Conservation (phyloP, 2,888 invertebrate genomes). For the Micoletzkya japonica region DNA sequence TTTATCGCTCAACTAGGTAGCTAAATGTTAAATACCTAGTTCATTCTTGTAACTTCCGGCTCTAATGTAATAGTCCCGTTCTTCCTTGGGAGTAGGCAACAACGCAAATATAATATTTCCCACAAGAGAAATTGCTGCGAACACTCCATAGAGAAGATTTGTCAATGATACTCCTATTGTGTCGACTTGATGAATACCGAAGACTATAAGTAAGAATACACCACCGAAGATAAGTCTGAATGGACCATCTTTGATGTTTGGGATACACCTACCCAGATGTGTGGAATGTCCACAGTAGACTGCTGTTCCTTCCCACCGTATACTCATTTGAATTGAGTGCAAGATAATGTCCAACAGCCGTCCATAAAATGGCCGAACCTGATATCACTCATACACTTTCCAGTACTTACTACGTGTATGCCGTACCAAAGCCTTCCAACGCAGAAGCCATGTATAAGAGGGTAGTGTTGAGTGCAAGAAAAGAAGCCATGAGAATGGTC, state of each 20-base stretch:
- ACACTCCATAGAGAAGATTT: slow-evolving; percentile 9
- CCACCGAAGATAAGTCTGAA: slow-evolving; percentile 26
- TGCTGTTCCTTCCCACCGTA: slow-evolving; percentile 32
- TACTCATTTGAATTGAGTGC: slow-evolving; percentile 33
- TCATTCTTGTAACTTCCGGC: slow-evolving; percentile 11
- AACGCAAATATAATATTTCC: slow-evolving; percentile 26
- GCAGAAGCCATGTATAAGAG: slow-evolving; percentile 33
- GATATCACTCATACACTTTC: neutral
- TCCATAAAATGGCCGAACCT: slow-evolving; percentile 30
- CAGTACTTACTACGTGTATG: slow-evolving; percentile 7
- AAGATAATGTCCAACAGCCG: slow-evolving; percentile 34
- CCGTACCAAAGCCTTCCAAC: slow-evolving; percentile 31
- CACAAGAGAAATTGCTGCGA: slow-evolving; percentile 8
- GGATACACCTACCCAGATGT: slow-evolving; percentile 26
- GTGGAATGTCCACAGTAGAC: slow-evolving; percentile 33
- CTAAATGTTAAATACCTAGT: neutral
- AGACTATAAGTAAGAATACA: slow-evolving; percentile 22
- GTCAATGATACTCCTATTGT: neutral
- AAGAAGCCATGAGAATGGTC: slow-evolving; percentile 34
- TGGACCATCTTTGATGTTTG: neutral
- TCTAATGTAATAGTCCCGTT: neutral
- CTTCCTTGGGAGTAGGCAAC: slow-evolving; percentile 15
- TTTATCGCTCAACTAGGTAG: neutral
- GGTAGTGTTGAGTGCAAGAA: slow-evolving; percentile 30
- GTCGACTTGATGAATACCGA: slow-evolving; percentile 11